These are phyloP conservation scores for Ctenicera cuprea DNA, from an alignment of 2,888 invertebrate genomes.

Conservation along the genomic window DNA sequence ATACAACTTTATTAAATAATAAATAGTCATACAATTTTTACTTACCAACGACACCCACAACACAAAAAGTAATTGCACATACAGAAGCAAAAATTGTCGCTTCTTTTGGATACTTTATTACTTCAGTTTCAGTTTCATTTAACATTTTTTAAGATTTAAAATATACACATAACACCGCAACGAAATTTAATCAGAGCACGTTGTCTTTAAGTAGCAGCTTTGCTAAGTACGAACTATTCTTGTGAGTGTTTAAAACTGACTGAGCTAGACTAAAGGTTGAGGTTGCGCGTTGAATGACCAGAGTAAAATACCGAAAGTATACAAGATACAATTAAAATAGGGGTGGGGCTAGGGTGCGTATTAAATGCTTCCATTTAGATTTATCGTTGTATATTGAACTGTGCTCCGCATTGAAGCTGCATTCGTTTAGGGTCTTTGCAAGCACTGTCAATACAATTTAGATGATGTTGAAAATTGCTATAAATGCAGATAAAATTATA, in stretches of 20 bases:
- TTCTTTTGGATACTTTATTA: conserved; percentile 78
- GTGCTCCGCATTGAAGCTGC: too few species aligned
- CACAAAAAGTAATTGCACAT: conserved; percentile 86
- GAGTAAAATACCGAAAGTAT: conserved; percentile 1
- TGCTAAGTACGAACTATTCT: conserved; percentile 5
- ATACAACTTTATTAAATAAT: too few species aligned
- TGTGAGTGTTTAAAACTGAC: conserved; percentile 1
- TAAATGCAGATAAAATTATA: too few species aligned
- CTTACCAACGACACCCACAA: conserved; percentile 86
- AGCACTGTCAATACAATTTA: too few species aligned
- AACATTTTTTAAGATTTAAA: conserved; percentile 37
- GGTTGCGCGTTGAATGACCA: conserved; percentile 14
- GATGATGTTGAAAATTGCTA: too few species aligned
- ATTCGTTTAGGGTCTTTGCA: too few species aligned
- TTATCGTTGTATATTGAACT: too few species aligned
- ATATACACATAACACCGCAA: neutral
- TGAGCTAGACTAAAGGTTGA: conserved; percentile 1
- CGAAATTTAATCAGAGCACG: neutral
- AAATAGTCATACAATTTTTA: too few species aligned
- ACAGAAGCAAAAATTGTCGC: conserved; percentile 86
- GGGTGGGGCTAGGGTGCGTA: conserved; percentile 8
- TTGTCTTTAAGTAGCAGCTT: conserved; percentile 8
- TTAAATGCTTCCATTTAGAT: neutral
- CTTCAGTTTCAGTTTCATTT: conserved; percentile 38
- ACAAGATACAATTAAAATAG: conserved; percentile 16